Conservation (phyloP, 2,113 vertebrate genomes). For the Hippocampus abdominalis region DNA sequence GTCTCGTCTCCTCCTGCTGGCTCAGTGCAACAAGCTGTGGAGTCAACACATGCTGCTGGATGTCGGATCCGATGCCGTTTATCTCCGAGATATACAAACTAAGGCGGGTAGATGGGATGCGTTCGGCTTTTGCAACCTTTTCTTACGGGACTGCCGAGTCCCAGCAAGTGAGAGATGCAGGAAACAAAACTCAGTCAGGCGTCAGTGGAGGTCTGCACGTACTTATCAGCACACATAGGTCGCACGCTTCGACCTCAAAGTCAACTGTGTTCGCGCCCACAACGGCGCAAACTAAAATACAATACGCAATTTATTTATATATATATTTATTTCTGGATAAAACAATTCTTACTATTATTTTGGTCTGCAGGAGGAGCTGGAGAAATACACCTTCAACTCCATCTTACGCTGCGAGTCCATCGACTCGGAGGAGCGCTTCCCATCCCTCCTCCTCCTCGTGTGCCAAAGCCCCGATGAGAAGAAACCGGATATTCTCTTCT, state of each 20-base stretch:
- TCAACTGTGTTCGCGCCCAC: too few relatives aligned
- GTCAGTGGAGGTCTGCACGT: too few relatives aligned
- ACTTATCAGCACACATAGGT: too few relatives aligned
- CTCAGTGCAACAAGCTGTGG: constrained; percentile 59
- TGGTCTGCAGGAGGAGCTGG: constrained; percentile 76
- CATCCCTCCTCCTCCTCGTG: constrained; percentile 76
- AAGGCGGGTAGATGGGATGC: constrained; percentile 37
- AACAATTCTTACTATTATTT: background rate
- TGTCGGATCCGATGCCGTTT: constrained; percentile 34
- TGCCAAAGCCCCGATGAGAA: constrained; percentile 70
- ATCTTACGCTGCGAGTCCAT: constrained; percentile 77
- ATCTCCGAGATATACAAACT: constrained; percentile 57
- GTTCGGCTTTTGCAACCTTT: background rate
- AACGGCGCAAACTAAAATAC: too few relatives aligned
- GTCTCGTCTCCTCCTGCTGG: constrained; percentile 50
- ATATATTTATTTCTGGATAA: too few relatives aligned
- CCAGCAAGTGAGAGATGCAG: too few relatives aligned
- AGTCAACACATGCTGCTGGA: constrained; percentile 69
- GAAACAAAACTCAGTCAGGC: too few relatives aligned
- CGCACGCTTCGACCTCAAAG: too few relatives aligned
- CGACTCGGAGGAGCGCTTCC: constrained; percentile 54
- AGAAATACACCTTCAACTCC: constrained; percentile 67
- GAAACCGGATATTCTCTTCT: constrained; percentile 80
- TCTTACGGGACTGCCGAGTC: too few relatives aligned
- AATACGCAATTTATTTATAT: too few relatives aligned